Evolutionary conservation across 2,888 invertebrate species (phyloP), one percentile per base, ranked within the genome.

Genomic region (Hydriomena furcata): DNA sequence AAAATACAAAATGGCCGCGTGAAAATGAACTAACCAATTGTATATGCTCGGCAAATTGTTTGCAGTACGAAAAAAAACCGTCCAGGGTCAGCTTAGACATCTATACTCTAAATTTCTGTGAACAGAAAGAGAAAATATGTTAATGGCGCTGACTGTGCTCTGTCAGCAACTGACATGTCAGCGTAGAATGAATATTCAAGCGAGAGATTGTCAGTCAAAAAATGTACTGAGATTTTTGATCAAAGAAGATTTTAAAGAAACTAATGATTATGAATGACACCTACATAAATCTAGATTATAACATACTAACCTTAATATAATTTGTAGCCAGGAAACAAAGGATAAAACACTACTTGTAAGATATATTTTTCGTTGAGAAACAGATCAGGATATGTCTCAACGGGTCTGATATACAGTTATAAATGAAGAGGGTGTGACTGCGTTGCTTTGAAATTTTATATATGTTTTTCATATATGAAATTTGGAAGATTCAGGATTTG

Each of bases 41-140:
- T 75, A 91, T 88, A 76, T 91, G 91, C 55, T 91, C 91, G 68
- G 91, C 91, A 72, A 91, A 89, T 83, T 88, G 89, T 85, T 91
- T 91, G 90, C 91, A 91, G 89, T 91, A 91, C 68, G 89, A 87
- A 84, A 86, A 90, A 85, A 91, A 90, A 79, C 90, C 87, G 82
- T 91, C 91, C 85, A 91, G 73, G 65, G 83, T 87, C 71, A 89
- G 79, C 79, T 91, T 91, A 73, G 91, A 90, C 89, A 90, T 89
- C 68, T 74, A 59, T 79, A 78, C 79, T 76, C 79, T 76, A 79
- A 73, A 73, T 75, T 69, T 89, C 89, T 89, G 89, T 72, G 83
- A 84, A 87, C 72, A 85, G 79, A 86, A 76, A 82, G 82, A 72
- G 27, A n/a, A 72, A 61, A 63, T 61, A 56, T 58, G 64, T 80